Percentiles rank a stretch among this genome's conserved stretches.
Conservation (phyloP, 2,113 vertebrate genomes). For the Myiozetetes cayanensis region DNA sequence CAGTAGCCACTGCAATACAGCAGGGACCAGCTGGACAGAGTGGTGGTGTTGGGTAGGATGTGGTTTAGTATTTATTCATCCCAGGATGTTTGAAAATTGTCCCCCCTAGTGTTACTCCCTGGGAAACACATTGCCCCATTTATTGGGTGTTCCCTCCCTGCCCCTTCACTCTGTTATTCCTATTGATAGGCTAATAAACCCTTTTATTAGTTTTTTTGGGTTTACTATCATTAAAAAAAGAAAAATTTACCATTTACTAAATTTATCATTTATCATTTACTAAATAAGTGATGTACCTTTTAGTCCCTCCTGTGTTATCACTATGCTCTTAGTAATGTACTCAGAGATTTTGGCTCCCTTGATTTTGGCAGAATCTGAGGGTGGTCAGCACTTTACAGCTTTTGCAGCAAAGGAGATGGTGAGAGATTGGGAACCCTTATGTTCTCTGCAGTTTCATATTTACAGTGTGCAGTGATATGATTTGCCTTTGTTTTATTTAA, state of each 20-base stretch:
- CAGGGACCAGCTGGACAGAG: rapidly evolving
- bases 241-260: not conserved
- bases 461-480: not conserved
- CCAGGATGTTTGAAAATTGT: not conserved
- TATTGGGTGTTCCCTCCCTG: not conserved
- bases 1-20: not conserved
- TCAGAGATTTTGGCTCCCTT: not conserved
- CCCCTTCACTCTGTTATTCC: not conserved
- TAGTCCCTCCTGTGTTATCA: not conserved
- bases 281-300: not conserved
- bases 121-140: not conserved
- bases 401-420: not conserved
- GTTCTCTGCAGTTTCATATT: not conserved
- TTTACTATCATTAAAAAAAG: not conserved
- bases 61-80: not conserved
- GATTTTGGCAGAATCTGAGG: not conserved
- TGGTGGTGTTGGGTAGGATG: not conserved
- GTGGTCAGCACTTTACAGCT: not conserved
- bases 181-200: not conserved
- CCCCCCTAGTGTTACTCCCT: not conserved
- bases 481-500: slow-evolving; percentile 42
- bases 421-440: not conserved
- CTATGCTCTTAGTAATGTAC: not conserved
- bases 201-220: not conserved
- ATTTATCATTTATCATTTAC: too few species aligned